These are phyloP conservation scores for Sialia sialis DNA, from an alignment of 2,113 vertebrate genomes.

Conservation along the genomic window DNA sequence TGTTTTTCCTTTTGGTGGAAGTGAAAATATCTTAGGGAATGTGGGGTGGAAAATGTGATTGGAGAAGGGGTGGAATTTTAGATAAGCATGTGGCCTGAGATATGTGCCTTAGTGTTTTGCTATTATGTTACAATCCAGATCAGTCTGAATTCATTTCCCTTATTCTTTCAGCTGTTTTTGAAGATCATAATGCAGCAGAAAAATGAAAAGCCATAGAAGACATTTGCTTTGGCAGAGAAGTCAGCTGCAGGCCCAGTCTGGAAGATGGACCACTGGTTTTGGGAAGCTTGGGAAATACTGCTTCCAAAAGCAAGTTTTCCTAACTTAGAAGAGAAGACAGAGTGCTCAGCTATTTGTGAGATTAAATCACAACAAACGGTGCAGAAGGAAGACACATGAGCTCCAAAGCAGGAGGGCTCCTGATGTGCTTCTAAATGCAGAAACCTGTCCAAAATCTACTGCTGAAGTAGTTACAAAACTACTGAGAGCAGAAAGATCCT, in stretches of 20 bases:
- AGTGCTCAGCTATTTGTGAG: not conserved
- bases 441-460: not conserved
- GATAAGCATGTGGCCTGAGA: not conserved
- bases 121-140: conserved; percentile 6
- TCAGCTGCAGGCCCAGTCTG: conserved; percentile 46
- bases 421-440: conserved; percentile 32
- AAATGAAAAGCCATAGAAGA: conserved; percentile 73
- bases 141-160: conserved; percentile 28
- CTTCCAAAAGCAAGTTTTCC: conserved; percentile 56
- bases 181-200: conserved; percentile 77
- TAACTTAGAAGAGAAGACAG: conserved; percentile 51
- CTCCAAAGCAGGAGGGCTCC: conserved; percentile 43
- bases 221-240: conserved; percentile 61
- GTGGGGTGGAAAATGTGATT: not conserved
- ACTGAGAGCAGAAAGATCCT: not conserved
- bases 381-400: conserved; percentile 35
- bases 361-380: not conserved
- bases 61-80: not conserved
- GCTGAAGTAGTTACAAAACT: conserved; percentile 18
- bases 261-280: conserved; percentile 67
- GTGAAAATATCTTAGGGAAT: not conserved
- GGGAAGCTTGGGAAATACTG: conserved; percentile 60
- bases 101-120: not conserved
- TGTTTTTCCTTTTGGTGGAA: not conserved
- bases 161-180: conserved; percentile 62